Conservation (phyloP, 2,888 invertebrate species). For the Lasioglossum villosulum region DNA sequence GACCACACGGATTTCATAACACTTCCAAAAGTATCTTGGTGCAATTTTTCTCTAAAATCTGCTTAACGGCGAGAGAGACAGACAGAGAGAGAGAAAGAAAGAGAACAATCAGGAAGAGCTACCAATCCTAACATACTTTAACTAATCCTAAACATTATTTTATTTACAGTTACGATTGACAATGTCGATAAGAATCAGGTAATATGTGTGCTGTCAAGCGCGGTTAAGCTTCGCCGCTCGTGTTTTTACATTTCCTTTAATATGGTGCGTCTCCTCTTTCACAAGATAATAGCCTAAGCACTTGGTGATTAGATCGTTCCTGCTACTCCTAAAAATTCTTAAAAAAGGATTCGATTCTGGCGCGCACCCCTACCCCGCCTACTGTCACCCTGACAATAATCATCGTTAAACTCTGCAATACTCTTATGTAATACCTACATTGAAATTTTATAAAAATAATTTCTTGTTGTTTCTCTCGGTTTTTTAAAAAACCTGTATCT, state of each 20-base stretch:
- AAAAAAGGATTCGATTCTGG: not conserved
- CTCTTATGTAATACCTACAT: slow-evolving; percentile 2
- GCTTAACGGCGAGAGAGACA: not conserved
- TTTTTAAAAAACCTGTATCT: slow-evolving; percentile 5
- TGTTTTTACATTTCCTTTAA: slow-evolving; percentile 29
- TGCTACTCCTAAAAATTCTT: slow-evolving; percentile 8
- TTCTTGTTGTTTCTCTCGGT: slow-evolving; percentile 5
- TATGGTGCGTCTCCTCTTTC: slow-evolving; percentile 22
- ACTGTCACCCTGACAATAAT: slow-evolving; percentile 23
- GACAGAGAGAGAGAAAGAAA: not conserved
- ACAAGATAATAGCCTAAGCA: slow-evolving; percentile 50
- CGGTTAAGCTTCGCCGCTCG: slow-evolving; percentile 33
- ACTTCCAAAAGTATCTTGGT: not conserved
- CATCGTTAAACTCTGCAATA: not conserved
- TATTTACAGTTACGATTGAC: slow-evolving; percentile 75
- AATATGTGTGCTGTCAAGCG: slow-evolving; percentile 66
- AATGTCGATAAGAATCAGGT: slow-evolving; percentile 74
- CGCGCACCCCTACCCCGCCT: not conserved
- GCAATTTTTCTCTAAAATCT: not conserved
- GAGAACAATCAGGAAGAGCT: slow-evolving; percentile 58
- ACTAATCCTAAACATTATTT: slow-evolving; percentile 70
- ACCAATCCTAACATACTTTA: slow-evolving; percentile 62
- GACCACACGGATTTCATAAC: not conserved
- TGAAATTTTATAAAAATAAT: slow-evolving; percentile 56
- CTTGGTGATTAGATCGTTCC: slow-evolving; percentile 47